Percentiles rank a stretch among this genome's conserved stretches.
Conservation (phyloP, 2,113 vertebrate genomes). For the Salminus brasiliensis region DNA sequence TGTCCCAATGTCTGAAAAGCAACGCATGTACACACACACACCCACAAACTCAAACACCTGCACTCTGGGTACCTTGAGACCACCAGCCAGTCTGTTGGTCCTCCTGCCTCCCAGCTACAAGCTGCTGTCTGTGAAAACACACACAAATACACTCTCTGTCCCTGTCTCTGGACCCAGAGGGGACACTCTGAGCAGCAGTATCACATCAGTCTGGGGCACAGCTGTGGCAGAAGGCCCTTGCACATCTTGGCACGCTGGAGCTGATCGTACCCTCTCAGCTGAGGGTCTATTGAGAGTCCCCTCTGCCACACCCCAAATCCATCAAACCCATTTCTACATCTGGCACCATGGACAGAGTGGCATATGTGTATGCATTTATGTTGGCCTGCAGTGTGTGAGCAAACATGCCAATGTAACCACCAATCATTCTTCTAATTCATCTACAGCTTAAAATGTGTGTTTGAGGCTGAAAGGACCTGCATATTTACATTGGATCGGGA, state of each 20-base stretch:
- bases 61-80: slow-evolving; percentile 65
- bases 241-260: slow-evolving; percentile 53
- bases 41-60: slow-evolving; percentile 52
- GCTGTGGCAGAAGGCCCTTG: slow-evolving; percentile 63
- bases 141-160: slow-evolving; percentile 44
- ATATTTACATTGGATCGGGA: background rate
- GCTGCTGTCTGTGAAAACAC: slow-evolving; percentile 35
- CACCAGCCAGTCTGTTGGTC: slow-evolving; percentile 60
- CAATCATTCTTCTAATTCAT: slow-evolving; percentile 42
- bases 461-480: background rate
- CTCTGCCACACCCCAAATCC: slow-evolving; percentile 23
- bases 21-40: background rate
- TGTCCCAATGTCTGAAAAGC: too few species aligned
- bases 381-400: slow-evolving; percentile 21
- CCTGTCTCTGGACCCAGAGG: slow-evolving; percentile 53
- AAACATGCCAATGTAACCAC: slow-evolving; percentile 43
- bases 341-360: slow-evolving; percentile 22
- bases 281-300: slow-evolving; percentile 53
- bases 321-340: slow-evolving; percentile 40
- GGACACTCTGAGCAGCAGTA: slow-evolving; percentile 59
- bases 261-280: slow-evolving; percentile 50
- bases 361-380: slow-evolving; percentile 18
- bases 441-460: background rate
- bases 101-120: slow-evolving; percentile 39
- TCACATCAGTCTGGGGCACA: slow-evolving; percentile 60